Percentiles rank a stretch among this genome's conserved stretches.
Evolutionary conservation across 2,113 vertebrate genomes (phyloP).

Genomic region (Arothron firmamentum): DNA sequence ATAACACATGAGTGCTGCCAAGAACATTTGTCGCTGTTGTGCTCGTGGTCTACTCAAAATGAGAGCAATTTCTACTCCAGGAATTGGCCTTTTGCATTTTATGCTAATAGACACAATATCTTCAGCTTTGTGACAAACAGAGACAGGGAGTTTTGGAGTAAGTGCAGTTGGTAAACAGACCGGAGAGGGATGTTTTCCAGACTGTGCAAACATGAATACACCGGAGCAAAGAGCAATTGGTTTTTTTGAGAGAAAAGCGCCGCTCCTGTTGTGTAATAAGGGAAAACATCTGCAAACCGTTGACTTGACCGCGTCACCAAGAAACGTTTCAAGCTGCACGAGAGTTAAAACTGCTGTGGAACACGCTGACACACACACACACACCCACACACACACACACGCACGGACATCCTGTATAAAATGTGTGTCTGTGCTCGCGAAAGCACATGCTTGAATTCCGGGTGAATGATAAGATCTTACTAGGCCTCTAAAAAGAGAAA

Average conservation of each 20-base stretch:
- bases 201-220: constrained; percentile 19
- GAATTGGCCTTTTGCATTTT: constrained; percentile 20
- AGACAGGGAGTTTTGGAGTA: not conserved
- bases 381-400: too few species aligned
- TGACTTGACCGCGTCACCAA: constrained; percentile 32
- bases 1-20: constrained; percentile 4
- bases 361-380: not conserved
- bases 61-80: constrained; percentile 2
- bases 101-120: constrained; percentile 34
- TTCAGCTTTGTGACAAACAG: constrained; percentile 27
- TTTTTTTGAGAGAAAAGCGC: constrained; percentile 8
- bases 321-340: constrained; percentile 14
- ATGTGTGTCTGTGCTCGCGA: not conserved
- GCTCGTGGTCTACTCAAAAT: constrained; percentile 18
- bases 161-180: constrained; percentile 23
- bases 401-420: too few species aligned
- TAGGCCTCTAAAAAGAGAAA: constrained; percentile 5
- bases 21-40: constrained; percentile 3
- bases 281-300: constrained; percentile 50
- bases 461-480: not conserved
- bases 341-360: constrained; percentile 7
- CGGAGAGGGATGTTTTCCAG: not conserved
- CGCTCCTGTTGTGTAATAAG: constrained; percentile 2
- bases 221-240: constrained; percentile 1
- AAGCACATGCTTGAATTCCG: not conserved